Evolutionary conservation across 2,797 vertebrate species (phyloP), one percentile per base, ranked within the genome.

Genomic region (Gypaetus barbatus): DNA sequence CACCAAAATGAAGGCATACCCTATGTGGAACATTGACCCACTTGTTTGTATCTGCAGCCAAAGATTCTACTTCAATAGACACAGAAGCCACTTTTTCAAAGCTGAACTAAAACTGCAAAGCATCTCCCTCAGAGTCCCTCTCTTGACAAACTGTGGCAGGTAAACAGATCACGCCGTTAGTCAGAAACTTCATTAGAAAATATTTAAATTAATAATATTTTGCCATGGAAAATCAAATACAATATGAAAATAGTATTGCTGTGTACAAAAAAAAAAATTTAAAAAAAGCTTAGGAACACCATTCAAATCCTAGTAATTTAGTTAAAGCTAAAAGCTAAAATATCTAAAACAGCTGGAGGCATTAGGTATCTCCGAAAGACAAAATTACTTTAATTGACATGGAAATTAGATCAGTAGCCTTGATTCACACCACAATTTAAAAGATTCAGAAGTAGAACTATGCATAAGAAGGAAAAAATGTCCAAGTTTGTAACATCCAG

Each of bases 381-480:
- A 58, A 23, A 30, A 5, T 9, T 3, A 84, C 49, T 75, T 58
- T 13, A 83, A 71, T 0, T 68, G 49, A 85, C 37, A 81, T 0
- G 2, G 30, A 89, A 85, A 56, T 41, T 11, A 66, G 21, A 77
- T 19, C 37, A 52, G 33, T 31, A 73, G 44, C 46, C 37, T 89
- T 85, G 24, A 68, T 41, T 60, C 4, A 4, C 1, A 1, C 24
- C 49, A 74, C 43, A 63, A 17, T 63, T 84, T 63, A 22, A 28
- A 68, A 79, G 43, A 60, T 10, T 56, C 21, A 52, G 39, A 77
- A 57, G 27, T 1, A 89, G 60, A 77, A 77, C 7, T 23, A 61
- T 3, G 3, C 9, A 8, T 1, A 83, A 39, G 35, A 39, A 70
- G 14, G 33, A 48, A 66, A 54, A 57, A 31, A 5, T 0, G 1